Evolutionary conservation across 2,888 invertebrate genomes (phyloP).

Genomic region (Formica aserva): DNA sequence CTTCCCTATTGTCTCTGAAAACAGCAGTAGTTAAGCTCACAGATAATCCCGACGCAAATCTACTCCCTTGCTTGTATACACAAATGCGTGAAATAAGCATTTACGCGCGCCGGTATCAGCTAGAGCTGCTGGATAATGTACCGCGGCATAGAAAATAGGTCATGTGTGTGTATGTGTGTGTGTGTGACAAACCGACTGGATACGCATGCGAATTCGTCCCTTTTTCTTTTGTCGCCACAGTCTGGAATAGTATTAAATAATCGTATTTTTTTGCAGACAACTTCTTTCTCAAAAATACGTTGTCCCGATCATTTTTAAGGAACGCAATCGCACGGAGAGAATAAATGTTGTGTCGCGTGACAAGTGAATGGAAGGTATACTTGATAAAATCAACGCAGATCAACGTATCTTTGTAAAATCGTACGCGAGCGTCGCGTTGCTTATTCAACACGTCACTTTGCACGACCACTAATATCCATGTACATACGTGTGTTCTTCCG

Average conservation of each 20-base stretch:
- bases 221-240: neutral
- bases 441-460: slow-evolving; percentile 46
- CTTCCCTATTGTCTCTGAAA: slow-evolving; percentile 56
- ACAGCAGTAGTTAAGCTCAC: slow-evolving; percentile 52
- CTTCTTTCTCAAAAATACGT: neutral
- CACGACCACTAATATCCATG: neutral
- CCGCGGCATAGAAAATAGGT: neutral
- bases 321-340: neutral
- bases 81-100: slow-evolving; percentile 53
- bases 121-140: neutral
- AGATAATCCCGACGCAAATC: slow-evolving; percentile 50
- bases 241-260: neutral
- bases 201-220: neutral
- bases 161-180: neutral
- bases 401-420: slow-evolving; percentile 16
- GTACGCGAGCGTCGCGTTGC: neutral
- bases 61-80: slow-evolving; percentile 29
- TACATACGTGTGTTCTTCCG: neutral
- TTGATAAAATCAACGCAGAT: slow-evolving; percentile 1
- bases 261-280: neutral
- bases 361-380: neutral
- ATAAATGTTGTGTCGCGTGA: neutral
- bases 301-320: neutral
- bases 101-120: slow-evolving; percentile 4
- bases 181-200: neutral